Percentiles rank a stretch among this genome's conserved stretches.
phyloP scores from a whole-genome alignment of 2,797 vertebrate genomes.

The Amniataba percoides region DNA sequence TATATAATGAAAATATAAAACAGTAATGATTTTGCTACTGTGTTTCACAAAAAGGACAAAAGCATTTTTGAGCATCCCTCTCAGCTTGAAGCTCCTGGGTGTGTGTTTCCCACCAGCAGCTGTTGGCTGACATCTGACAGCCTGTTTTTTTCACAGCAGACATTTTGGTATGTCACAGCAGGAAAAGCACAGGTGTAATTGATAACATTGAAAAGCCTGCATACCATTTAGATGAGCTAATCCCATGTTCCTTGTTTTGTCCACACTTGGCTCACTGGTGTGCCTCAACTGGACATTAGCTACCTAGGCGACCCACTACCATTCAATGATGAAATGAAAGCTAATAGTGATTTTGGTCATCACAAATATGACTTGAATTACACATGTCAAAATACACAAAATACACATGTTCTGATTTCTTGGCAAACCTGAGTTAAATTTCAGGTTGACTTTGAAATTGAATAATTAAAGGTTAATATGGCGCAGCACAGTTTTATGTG shows the following conservation, averaged over 20 bases:
- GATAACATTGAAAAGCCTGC: conserved; percentile 15
- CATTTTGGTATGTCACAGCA: not conserved
- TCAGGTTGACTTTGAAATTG: not conserved
- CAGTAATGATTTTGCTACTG: not conserved
- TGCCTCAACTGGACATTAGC: not conserved
- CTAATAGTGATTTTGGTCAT: not conserved
- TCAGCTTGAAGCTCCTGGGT: not conserved
- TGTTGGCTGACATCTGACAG: not conserved
- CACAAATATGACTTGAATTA: not conserved
- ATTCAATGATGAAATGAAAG: too few species aligned
- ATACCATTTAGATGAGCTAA: not conserved
- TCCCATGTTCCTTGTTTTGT: not conserved
- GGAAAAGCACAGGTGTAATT: not conserved
- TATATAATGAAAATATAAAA: too few species aligned
- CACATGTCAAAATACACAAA: not conserved
- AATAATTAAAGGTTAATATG: too few species aligned
- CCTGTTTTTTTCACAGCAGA: not conserved
- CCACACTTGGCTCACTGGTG: not conserved
- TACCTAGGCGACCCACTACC: not conserved
- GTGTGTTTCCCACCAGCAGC: not conserved
- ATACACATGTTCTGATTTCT: not conserved
- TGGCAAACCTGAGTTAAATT: not conserved
- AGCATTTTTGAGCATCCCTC: not conserved
- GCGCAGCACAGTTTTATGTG: not conserved
- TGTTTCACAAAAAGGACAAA: not conserved